phyloP scores from a whole-genome alignment of 2,797 vertebrate genomes.

The Picus viridis region DNA sequence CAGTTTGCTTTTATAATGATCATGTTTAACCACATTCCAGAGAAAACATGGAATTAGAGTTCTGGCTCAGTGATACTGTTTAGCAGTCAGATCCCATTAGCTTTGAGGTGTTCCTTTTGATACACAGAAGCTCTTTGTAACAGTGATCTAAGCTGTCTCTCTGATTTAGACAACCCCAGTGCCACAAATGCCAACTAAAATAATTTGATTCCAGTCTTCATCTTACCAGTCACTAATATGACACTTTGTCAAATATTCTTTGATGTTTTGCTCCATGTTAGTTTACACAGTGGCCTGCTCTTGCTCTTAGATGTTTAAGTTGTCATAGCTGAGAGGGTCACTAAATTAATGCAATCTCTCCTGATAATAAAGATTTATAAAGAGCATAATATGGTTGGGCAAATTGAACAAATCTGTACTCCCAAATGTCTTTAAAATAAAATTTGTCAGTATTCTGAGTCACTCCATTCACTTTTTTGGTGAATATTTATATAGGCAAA shows the following conservation, averaged over 20 bases:
- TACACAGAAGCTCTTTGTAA: constrained; percentile 39
- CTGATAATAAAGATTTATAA: background rate
- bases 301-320: background rate
- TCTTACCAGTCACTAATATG: background rate
- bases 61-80: constrained; percentile 43
- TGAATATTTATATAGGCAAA: background rate
- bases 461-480: background rate
- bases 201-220: constrained; percentile 6
- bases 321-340: background rate
- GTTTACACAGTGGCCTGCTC: background rate
- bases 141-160: background rate
- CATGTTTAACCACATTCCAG: constrained; percentile 26
- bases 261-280: background rate
- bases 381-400: background rate
- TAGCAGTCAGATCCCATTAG: constrained; percentile 60
- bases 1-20: constrained; percentile 58
- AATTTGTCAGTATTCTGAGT: background rate
- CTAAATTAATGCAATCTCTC: background rate
- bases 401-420: background rate
- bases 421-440: background rate
- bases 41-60: constrained; percentile 52
- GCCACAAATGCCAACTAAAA: constrained; percentile 8
- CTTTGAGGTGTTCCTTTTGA: constrained; percentile 39
- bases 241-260: background rate
- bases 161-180: constrained; percentile 5